Percentiles rank a stretch among this genome's conserved stretches.
Evolutionary conservation across 2,888 invertebrate genomes (phyloP).

Genomic region (Fragum fragum): DNA sequence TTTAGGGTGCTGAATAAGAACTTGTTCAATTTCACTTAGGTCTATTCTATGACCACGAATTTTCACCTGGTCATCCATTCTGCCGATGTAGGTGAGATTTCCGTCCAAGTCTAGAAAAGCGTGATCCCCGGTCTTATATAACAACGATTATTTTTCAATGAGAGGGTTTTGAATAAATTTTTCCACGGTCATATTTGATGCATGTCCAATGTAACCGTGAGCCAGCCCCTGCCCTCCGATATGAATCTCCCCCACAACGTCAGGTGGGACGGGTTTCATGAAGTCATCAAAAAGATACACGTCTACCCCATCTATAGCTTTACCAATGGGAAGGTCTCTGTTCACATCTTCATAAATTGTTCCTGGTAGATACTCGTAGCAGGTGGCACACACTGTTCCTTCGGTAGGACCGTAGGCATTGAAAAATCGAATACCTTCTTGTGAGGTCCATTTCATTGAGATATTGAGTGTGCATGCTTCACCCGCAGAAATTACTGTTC

Average conservation of each 20-base stretch:
- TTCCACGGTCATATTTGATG: conserved; percentile 88
- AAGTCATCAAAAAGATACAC: conserved; percentile 93
- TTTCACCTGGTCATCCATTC: conserved; percentile 91
- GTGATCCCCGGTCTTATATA: conserved; percentile 95
- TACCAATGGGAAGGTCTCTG: conserved; percentile 94
- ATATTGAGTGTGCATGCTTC: conserved; percentile 92
- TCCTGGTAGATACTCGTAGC: conserved; percentile 89
- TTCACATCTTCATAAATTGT: conserved; percentile 75
- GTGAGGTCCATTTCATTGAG: conserved; percentile 92
- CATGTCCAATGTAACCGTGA: conserved; percentile 91
- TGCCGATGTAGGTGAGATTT: conserved; percentile 91
- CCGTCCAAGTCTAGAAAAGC: conserved; percentile 91
- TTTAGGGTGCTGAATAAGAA: conserved; percentile 73
- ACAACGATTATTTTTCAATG: conserved; percentile 77
- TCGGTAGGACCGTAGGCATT: conserved; percentile 97
- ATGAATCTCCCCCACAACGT: conserved; percentile 93
- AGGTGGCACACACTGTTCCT: conserved; percentile 96
- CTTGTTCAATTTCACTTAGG: conserved; percentile 92
- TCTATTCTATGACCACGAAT: conserved; percentile 93
- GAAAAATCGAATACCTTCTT: conserved; percentile 90
- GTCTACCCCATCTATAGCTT: conserved; percentile 93
- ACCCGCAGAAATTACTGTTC: conserved; percentile 95
- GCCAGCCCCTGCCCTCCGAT: conserved; percentile 94
- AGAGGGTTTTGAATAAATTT: conserved; percentile 81
- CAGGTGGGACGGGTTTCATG: conserved; percentile 91